Evolutionary conservation across 1,140 invertebrate species (phyloP).

Genomic region (Maconellicoccus hirsutus): DNA sequence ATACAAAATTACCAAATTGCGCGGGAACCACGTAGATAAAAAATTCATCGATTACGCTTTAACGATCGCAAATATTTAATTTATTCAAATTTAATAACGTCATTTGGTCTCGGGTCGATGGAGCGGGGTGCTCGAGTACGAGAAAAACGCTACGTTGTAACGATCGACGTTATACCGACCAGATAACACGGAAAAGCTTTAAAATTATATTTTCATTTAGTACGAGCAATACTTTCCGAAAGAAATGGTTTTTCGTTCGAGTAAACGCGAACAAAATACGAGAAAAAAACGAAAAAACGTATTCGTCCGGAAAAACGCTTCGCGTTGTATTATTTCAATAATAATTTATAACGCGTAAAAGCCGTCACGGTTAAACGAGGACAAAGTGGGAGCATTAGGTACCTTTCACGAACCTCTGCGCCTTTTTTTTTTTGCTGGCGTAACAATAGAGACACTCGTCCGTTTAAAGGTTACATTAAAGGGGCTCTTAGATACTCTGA

Average conservation of each 20-base stretch:
- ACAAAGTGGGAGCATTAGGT: background rate
- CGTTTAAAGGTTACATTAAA: background rate
- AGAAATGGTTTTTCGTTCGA: too few relatives aligned
- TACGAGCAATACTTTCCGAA: background rate
- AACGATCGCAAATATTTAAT: too few relatives aligned
- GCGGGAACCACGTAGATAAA: background rate
- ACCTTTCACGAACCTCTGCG: background rate
- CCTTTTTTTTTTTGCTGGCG: too few relatives aligned
- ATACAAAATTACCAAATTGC: background rate
- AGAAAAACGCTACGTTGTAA: too few relatives aligned
- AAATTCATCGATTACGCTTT: background rate
- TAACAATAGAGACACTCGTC: background rate
- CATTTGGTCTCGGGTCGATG: too few relatives aligned
- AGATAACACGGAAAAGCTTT: background rate
- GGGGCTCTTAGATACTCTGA: too few relatives aligned
- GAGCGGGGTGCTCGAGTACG: too few relatives aligned
- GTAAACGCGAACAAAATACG: background rate
- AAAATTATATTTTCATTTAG: background rate
- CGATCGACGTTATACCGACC: background rate
- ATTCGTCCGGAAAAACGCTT: constrained; percentile 3
- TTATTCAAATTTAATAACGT: too few relatives aligned
- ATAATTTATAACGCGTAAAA: constrained; percentile 9
- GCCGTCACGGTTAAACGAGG: background rate
- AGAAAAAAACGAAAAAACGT: background rate
- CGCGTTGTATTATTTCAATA: constrained; percentile 4